Percentiles rank a stretch among this genome's conserved stretches.
Conservation (phyloP, 2,888 invertebrate genomes). For the Eilema depressum region DNA sequence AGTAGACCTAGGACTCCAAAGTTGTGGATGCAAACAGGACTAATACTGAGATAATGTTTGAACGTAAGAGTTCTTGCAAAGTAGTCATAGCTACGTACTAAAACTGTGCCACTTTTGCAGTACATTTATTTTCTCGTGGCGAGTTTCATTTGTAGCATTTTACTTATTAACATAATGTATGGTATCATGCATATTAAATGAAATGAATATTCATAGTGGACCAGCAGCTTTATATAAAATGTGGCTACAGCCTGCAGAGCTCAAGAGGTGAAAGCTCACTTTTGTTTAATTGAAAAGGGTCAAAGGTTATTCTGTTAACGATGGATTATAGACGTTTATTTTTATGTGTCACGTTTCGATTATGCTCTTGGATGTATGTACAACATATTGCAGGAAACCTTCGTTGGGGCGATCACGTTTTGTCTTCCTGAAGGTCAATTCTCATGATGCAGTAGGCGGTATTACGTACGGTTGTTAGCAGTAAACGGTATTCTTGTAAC, state of each 20-base stretch:
- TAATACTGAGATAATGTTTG: no score
- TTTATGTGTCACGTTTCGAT: neutral
- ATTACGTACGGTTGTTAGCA: no score
- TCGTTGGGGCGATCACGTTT: neutral
- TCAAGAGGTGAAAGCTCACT: neutral
- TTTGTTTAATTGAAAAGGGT: slow-evolving; percentile 3
- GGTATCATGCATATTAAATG: neutral
- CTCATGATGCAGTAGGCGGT: no score
- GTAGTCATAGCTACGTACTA: no score
- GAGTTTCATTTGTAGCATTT: neutral
- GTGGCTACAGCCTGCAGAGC: neutral
- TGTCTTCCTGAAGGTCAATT: no score
- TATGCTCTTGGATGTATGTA: neutral
- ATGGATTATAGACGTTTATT: neutral
- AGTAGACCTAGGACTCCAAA: no score
- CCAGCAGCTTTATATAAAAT: neutral
- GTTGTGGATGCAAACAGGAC: no score
- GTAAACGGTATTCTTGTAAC: no score
- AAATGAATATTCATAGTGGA: slow-evolving; percentile 2
- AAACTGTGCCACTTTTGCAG: neutral
- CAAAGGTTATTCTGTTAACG: neutral
- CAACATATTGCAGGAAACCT: neutral
- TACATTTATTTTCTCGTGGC: neutral
- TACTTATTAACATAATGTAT: neutral
- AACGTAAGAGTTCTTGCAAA: no score